These are phyloP conservation scores for Sarotherodon lohbergeri DNA, from an alignment of 2,113 vertebrate genomes.

Conservation along the genomic window DNA sequence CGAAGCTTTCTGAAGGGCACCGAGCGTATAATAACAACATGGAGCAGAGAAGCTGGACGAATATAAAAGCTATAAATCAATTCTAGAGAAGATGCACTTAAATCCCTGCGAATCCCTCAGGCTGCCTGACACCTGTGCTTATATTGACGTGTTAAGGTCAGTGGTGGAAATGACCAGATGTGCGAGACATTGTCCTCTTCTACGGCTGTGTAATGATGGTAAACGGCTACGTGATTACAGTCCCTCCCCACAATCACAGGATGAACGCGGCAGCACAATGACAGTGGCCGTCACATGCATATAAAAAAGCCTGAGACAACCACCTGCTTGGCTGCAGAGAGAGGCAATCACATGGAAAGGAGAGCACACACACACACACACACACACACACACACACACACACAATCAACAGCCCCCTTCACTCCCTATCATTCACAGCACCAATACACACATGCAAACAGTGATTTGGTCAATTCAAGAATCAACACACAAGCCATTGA, in stretches of 20 bases:
- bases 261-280: slow-evolving; percentile 44
- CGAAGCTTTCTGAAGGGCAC: slow-evolving; percentile 2
- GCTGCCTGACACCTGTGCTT: slow-evolving; percentile 40
- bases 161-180: slow-evolving; percentile 55
- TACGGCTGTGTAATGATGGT: slow-evolving; percentile 43
- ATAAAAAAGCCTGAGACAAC: slow-evolving; percentile 43
- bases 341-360: slow-evolving; percentile 59
- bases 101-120: slow-evolving; percentile 24
- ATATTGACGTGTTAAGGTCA: slow-evolving; percentile 32
- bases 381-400: neutral
- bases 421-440: slow-evolving; percentile 8
- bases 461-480: slow-evolving; percentile 1
- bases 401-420: neutral
- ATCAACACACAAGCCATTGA: slow-evolving; percentile 11
- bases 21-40: neutral
- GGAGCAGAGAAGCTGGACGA: neutral
- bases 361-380: neutral
- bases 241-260: slow-evolving; percentile 52
- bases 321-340: slow-evolving; percentile 63
- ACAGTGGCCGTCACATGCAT: no score
- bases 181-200: slow-evolving; percentile 47
- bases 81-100: slow-evolving; percentile 30
- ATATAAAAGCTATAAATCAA: slow-evolving; percentile 22
- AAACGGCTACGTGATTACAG: slow-evolving; percentile 51
- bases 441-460: slow-evolving; percentile 29